Evolutionary conservation across 2,888 invertebrate species (phyloP).

Genomic region (Hartigia nigra): DNA sequence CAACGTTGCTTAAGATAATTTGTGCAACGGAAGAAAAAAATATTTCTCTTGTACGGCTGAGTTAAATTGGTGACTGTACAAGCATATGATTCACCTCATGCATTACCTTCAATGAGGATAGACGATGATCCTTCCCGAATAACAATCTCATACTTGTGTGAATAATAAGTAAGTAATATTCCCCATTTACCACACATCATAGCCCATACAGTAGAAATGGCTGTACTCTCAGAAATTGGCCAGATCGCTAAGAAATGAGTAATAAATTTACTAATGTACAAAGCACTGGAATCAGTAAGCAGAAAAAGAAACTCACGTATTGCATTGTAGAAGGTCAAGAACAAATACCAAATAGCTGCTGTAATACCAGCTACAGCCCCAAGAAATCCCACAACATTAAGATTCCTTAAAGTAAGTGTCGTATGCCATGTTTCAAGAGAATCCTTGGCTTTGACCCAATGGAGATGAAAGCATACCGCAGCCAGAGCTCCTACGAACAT

Average conservation of each 20-base stretch:
- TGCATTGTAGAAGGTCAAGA: slow-evolving; percentile 42
- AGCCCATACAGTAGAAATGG: slow-evolving; percentile 41
- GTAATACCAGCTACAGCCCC: slow-evolving; percentile 35
- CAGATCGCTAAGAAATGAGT: slow-evolving; percentile 30
- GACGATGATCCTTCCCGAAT: slow-evolving; percentile 34
- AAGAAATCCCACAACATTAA: slow-evolving; percentile 42
- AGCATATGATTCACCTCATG: slow-evolving; percentile 17
- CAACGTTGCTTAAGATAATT: neutral
- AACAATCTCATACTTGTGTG: slow-evolving; percentile 38
- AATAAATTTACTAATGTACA: neutral
- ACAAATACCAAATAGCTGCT: slow-evolving; percentile 46
- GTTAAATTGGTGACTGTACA: neutral
- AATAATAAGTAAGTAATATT: slow-evolving; percentile 38
- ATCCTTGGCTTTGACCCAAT: slow-evolving; percentile 41
- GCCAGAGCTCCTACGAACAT: slow-evolving; percentile 34
- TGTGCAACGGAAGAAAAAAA: neutral
- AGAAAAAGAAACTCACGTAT: slow-evolving; percentile 38
- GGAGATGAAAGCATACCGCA: slow-evolving; percentile 43
- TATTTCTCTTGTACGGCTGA: neutral
- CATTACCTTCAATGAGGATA: slow-evolving; percentile 34
- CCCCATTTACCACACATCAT: slow-evolving; percentile 45
- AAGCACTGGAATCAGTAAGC: neutral
- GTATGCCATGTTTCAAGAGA: slow-evolving; percentile 42
- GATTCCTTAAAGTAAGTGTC: slow-evolving; percentile 33
- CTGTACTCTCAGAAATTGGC: slow-evolving; percentile 37